A percentile compares a stretch with the other conserved stretches of the same genome.
Conservation (phyloP, 2,113 vertebrate species). For the Centrocercus urophasianus region DNA sequence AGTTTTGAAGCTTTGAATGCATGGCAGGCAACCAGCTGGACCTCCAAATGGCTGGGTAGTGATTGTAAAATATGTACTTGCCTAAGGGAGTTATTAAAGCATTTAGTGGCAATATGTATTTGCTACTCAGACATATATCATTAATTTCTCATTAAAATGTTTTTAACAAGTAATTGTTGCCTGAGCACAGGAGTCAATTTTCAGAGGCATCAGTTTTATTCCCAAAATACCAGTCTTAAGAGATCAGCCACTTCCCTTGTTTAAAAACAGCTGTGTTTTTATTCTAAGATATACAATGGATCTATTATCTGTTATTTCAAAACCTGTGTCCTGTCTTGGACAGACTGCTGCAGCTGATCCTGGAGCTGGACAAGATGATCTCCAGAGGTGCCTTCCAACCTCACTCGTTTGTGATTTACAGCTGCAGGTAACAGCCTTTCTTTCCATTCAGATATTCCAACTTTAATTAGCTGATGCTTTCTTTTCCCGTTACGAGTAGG, state of each 20-base stretch:
- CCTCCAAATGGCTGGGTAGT: neutral
- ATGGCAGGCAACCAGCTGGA: neutral
- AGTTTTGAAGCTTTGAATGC: neutral
- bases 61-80: neutral
- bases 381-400: neutral
- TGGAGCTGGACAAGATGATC: neutral
- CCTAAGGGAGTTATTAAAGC: neutral
- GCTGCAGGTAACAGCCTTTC: neutral
- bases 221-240: neutral
- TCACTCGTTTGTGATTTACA: neutral
- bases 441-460: neutral
- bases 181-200: neutral
- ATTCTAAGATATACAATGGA: neutral
- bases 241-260: neutral
- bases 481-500: neutral
- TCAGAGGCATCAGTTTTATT: neutral
- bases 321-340: neutral
- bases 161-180: neutral
- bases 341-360: neutral
- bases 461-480: neutral
- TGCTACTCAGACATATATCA: neutral
- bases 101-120: neutral
- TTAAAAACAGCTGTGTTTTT: neutral
- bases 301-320: neutral
- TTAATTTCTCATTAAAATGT: neutral